These are phyloP conservation scores for Phasianus colchicus DNA, from an alignment of 2,113 vertebrate species.

Conservation along the genomic window DNA sequence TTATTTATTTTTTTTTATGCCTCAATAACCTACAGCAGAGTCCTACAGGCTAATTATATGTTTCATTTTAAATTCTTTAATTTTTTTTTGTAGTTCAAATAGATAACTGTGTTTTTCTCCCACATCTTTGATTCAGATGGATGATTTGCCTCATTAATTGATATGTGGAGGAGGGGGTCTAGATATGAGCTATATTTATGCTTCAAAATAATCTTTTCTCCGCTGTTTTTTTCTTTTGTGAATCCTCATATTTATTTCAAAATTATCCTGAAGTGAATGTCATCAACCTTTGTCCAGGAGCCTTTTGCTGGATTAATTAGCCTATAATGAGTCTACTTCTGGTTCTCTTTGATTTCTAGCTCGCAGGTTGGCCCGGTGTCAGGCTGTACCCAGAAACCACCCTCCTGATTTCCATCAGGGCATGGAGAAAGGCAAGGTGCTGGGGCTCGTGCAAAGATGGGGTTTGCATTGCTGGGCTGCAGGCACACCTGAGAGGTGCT, in stretches of 20 bases:
- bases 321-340: constrained; percentile 30
- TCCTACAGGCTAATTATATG: constrained; percentile 73
- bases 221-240: background rate
- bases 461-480: background rate
- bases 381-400: background rate
- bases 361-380: constrained; percentile 11
- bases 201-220: constrained; percentile 26
- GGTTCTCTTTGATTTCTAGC: background rate
- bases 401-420: background rate
- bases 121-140: constrained; percentile 71
- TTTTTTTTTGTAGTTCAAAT: constrained; percentile 72
- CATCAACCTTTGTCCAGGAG: constrained; percentile 55
- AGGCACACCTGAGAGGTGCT: background rate
- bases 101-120: constrained; percentile 68
- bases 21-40: constrained; percentile 70
- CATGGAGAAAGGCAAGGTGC: background rate
- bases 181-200: constrained; percentile 56
- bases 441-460: background rate
- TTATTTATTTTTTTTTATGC: background rate
- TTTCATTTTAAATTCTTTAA: constrained; percentile 67
- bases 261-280: constrained; percentile 52
- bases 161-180: constrained; percentile 61
- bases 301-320: constrained; percentile 51
- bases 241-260: constrained; percentile 50
- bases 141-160: constrained; percentile 69